phyloP scores from a whole-genome alignment of 2,888 invertebrate genomes.

The Argyresthia albistria region DNA sequence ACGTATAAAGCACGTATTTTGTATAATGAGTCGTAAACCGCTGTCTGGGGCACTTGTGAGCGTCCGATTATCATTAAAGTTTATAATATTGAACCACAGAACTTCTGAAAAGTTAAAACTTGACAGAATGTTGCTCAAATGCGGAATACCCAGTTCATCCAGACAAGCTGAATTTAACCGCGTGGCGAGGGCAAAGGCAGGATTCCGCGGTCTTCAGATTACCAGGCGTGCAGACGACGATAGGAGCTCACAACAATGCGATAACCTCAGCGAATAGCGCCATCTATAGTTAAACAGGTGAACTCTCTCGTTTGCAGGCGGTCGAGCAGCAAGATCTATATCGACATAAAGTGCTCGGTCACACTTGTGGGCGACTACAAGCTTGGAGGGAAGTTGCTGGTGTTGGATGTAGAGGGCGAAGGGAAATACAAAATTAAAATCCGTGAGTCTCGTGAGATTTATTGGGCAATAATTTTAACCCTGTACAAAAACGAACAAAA shows the following conservation, averaged over 20 bases:
- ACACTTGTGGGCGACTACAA: constrained; percentile 43
- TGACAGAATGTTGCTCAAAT: too few species aligned
- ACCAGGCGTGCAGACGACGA: neutral
- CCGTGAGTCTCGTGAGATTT: constrained; percentile 26
- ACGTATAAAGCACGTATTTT: too few species aligned
- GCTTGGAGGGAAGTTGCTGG: constrained; percentile 41
- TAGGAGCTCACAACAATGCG: neutral
- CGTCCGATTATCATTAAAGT: too few species aligned
- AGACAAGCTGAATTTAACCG: too few species aligned
- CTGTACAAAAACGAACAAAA: too few species aligned
- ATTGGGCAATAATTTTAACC: neutral
- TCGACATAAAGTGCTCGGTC: constrained; percentile 45
- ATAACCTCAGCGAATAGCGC: neutral
- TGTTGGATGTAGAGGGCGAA: constrained; percentile 43
- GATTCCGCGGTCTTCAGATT: neutral
- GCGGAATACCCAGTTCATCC: too few species aligned
- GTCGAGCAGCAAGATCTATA: constrained; percentile 15
- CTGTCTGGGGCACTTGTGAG: too few species aligned
- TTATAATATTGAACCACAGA: too few species aligned
- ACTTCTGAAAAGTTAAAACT: too few species aligned
- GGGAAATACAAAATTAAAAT: constrained; percentile 52
- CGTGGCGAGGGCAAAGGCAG: neutral
- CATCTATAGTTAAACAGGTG: neutral
- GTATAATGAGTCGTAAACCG: too few species aligned
- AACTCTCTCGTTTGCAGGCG: constrained; percentile 25